Evolutionary conservation across 2,888 invertebrate species (phyloP).

Genomic region (Amphimallon solstitiale): DNA sequence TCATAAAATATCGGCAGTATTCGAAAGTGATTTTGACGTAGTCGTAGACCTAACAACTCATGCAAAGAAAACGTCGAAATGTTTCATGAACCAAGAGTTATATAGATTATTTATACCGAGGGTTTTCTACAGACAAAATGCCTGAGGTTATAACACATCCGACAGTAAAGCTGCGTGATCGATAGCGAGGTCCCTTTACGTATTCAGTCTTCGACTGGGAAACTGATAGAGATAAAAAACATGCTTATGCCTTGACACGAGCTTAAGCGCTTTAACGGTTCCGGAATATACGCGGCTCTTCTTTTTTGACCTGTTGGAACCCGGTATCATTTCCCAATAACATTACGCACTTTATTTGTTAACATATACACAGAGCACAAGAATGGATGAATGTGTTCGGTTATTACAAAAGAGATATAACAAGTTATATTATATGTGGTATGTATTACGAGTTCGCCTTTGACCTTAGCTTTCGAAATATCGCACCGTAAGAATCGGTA

Average conservation of each 20-base stretch:
- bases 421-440: too few species aligned
- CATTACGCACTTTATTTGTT: not conserved
- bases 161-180: slow-evolving; percentile 36
- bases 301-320: slow-evolving; percentile 11
- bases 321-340: slow-evolving; percentile 6
- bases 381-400: too few species aligned
- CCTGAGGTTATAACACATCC: slow-evolving; percentile 39
- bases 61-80: slow-evolving; percentile 11
- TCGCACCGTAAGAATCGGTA: too few species aligned
- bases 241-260: slow-evolving; percentile 24
- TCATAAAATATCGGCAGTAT: too few species aligned
- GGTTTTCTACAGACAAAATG: slow-evolving; percentile 37
- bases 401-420: too few species aligned
- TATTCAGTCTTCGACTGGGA: slow-evolving; percentile 21
- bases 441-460: too few species aligned
- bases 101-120: slow-evolving; percentile 38
- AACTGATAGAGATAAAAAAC: slow-evolving; percentile 25
- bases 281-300: slow-evolving; percentile 20
- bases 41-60: slow-evolving; percentile 11
- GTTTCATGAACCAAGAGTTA: slow-evolving; percentile 33
- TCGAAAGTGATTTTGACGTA: slow-evolving; percentile 10
- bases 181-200: slow-evolving; percentile 34
- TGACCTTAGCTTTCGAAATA: too few species aligned
- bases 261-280: slow-evolving; percentile 30
- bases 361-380: not conserved